A percentile compares a stretch with the other conserved stretches of the same genome.
Conservation (phyloP, 2,888 invertebrate species). For the Ormyrus rosae region DNA sequence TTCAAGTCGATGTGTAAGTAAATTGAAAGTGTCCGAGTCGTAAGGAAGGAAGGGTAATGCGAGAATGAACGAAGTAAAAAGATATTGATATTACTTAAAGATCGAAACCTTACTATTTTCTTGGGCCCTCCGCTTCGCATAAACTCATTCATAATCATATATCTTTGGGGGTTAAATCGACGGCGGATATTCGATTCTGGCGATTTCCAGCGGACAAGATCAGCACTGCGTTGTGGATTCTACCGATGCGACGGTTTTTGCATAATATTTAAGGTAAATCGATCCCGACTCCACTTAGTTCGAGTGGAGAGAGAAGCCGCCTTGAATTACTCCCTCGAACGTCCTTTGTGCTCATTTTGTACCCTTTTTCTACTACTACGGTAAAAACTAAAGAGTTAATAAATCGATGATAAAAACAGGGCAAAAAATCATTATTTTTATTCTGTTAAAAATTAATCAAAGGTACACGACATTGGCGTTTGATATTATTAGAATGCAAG, state of each 20-base stretch:
- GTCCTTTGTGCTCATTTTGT: conserved; percentile 12
- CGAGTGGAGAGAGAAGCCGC: conserved; percentile 57
- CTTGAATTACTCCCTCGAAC: conserved; percentile 49
- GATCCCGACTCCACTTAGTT: conserved; percentile 65
- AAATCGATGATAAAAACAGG: too few relatives aligned
- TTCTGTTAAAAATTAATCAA: too few relatives aligned
- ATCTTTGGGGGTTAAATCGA: conserved; percentile 22
- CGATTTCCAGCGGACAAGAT: conserved; percentile 5
- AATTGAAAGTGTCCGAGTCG: too few relatives aligned
- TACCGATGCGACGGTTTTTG: conserved; percentile 50
- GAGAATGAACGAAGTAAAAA: too few relatives aligned
- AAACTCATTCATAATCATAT: not conserved
- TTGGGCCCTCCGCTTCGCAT: not conserved
- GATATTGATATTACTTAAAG: too few relatives aligned
- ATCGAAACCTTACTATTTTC: not conserved
- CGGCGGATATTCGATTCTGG: conserved; percentile 37
- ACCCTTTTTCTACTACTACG: conserved; percentile 19
- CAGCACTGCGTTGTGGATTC: conserved; percentile 25
- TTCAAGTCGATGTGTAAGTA: too few relatives aligned
- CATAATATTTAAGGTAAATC: conserved; percentile 65
- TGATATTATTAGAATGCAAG: too few relatives aligned
- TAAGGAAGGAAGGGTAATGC: too few relatives aligned
- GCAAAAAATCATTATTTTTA: too few relatives aligned
- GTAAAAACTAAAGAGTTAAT: not conserved
- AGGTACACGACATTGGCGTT: too few relatives aligned